These are phyloP conservation scores for Nematopogon swammerdamellus DNA, from an alignment of 2,888 invertebrate genomes.

Conservation along the genomic window DNA sequence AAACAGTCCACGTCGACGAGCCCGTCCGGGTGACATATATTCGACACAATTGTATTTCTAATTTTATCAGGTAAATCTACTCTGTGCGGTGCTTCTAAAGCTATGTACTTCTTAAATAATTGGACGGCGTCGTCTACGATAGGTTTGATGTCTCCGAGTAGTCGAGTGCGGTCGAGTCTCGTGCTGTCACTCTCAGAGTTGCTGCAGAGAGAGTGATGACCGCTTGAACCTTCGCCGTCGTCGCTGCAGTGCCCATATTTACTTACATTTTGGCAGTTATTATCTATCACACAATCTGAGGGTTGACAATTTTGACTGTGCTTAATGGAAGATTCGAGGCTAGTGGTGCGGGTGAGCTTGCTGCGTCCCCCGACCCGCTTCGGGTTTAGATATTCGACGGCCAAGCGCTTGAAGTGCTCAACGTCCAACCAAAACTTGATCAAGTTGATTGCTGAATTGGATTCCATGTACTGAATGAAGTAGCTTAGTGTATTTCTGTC, in stretches of 20 bases:
- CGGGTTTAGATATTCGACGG: too few species aligned
- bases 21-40: slow-evolving; percentile 65
- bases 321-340: background rate
- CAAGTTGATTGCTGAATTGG: slow-evolving; percentile 61
- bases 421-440: slow-evolving; percentile 77
- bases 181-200: background rate
- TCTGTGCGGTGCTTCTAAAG: slow-evolving; percentile 61
- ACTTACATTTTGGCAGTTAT: slow-evolving; percentile 10
- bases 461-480: slow-evolving; percentile 83
- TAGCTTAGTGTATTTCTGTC: slow-evolving; percentile 79
- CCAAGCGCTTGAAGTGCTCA: slow-evolving; percentile 56
- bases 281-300: slow-evolving; percentile 17
- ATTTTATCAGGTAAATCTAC: slow-evolving; percentile 58
- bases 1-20: slow-evolving; percentile 68
- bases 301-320: background rate
- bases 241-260: background rate
- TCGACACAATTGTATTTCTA: slow-evolving; percentile 60
- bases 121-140: slow-evolving; percentile 46
- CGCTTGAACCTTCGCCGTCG: background rate
- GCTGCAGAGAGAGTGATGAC: too few species aligned
- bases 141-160: background rate
- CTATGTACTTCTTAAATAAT: slow-evolving; percentile 76
- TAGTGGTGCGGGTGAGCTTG: background rate
- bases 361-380: slow-evolving; percentile 2
- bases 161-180: background rate